These are phyloP conservation scores for Brienomyrus longianalis DNA, from an alignment of 2,113 vertebrate species.

Conservation along the genomic window DNA sequence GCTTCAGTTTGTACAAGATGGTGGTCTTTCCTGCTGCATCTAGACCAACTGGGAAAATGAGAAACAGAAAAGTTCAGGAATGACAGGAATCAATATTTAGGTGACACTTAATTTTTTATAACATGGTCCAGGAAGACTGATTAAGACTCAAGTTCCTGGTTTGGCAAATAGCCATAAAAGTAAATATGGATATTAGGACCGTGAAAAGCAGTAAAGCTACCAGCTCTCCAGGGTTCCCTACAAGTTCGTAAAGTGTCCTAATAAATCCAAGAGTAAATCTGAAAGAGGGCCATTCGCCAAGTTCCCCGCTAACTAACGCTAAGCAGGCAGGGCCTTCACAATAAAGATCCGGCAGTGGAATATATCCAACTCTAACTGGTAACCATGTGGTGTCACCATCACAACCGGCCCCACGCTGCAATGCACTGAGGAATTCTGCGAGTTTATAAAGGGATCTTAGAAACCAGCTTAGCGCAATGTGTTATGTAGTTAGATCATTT, in stretches of 20 bases:
- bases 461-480: not conserved
- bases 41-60: conserved; percentile 70
- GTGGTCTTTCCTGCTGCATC: conserved; percentile 95
- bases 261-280: not conserved
- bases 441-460: not conserved
- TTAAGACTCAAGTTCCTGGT: not conserved
- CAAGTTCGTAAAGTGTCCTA: not conserved
- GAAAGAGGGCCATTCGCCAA: not conserved
- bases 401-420: not conserved
- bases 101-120: not conserved
- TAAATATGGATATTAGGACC: not conserved
- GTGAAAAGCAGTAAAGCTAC: not conserved
- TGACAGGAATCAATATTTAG: not conserved
- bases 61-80: not conserved
- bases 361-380: not conserved
- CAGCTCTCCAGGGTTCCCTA: not conserved
- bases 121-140: not conserved
- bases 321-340: not conserved
- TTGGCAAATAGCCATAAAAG: not conserved
- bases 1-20: conserved; percentile 92
- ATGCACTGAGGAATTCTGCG: not conserved
- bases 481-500: not conserved
- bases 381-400: not conserved
- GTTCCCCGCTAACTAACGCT: not conserved
- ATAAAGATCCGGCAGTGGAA: not conserved